Evolutionary conservation across 1,140 invertebrate species (phyloP).

Genomic region (Drosophila bocqueti): DNA sequence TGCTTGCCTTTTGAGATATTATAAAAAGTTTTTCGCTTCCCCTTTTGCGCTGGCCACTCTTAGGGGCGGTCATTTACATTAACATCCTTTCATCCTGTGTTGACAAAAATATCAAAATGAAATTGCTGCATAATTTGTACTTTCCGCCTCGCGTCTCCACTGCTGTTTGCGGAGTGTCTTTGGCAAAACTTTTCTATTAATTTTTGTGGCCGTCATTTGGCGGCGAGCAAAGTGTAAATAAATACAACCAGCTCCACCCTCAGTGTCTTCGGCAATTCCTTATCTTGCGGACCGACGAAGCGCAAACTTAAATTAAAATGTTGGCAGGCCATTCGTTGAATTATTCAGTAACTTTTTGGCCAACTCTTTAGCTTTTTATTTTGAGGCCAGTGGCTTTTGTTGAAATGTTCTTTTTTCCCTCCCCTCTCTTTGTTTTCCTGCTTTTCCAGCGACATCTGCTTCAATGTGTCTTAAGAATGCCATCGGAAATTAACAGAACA

Average conservation of each 20-base stretch:
- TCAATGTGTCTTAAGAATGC: conserved; percentile 36
- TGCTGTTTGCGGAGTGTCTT: conserved; percentile 67
- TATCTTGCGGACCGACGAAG: conserved; percentile 73
- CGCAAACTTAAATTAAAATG: conserved; percentile 84
- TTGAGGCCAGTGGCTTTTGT: conserved; percentile 50
- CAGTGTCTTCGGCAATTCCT: conserved; percentile 52
- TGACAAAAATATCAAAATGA: conserved; percentile 80
- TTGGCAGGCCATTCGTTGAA: conserved; percentile 80
- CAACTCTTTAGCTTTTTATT: conserved; percentile 43
- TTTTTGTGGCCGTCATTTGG: conserved; percentile 76
- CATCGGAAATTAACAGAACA: not conserved
- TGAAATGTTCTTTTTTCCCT: conserved; percentile 42
- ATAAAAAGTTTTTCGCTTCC: conserved; percentile 72
- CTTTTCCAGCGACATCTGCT: conserved; percentile 14
- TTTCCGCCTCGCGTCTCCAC: conserved; percentile 61
- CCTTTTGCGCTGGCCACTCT: conserved; percentile 47
- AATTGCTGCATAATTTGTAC: conserved; percentile 83
- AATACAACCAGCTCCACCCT: conserved; percentile 46
- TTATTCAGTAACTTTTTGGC: conserved; percentile 71
- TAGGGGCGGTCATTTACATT: conserved; percentile 75
- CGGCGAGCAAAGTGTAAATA: conserved; percentile 78
- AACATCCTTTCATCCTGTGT: conserved; percentile 78
- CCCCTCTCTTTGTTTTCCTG: not conserved
- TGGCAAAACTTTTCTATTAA: conserved; percentile 78
- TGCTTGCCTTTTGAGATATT: conserved; percentile 75